Evolutionary conservation across 1,140 invertebrate species (phyloP).

Genomic region (Geopemphigus sp.): DNA sequence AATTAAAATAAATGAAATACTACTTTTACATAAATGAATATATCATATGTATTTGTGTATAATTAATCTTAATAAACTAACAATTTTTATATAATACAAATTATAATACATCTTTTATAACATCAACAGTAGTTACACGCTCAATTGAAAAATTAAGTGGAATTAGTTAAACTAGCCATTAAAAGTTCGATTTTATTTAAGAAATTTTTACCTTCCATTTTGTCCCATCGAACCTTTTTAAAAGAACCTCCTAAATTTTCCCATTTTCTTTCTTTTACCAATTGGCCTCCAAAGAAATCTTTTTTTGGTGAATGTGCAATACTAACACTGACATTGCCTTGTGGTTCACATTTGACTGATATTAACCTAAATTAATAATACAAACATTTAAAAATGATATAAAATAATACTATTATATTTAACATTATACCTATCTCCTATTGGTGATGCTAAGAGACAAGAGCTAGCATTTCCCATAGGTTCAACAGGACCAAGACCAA

Average conservation of each 20-base stretch:
- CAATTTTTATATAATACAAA: no score
- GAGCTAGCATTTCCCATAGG: conserved; percentile 84
- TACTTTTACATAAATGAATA: no score
- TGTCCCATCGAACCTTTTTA: conserved; percentile 86
- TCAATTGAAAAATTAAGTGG: conserved; percentile 53
- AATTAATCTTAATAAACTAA: no score
- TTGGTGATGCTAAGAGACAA: conserved; percentile 81
- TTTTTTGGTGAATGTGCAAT: conserved; percentile 81
- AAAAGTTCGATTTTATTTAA: conserved; percentile 94
- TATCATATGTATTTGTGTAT: no score
- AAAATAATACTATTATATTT: neutral
- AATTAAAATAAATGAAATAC: no score
- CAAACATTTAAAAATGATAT: conserved; percentile 24
- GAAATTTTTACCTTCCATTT: conserved; percentile 96
- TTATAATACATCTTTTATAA: neutral
- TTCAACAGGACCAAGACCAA: conserved; percentile 86
- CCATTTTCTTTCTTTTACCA: conserved; percentile 87
- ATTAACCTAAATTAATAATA: conserved; percentile 65
- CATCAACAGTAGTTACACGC: neutral
- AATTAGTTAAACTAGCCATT: conserved; percentile 83
- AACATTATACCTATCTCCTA: conserved; percentile 66
- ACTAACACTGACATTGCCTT: conserved; percentile 65
- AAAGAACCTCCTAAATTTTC: conserved; percentile 86
- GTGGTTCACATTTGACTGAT: conserved; percentile 82
- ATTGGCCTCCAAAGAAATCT: conserved; percentile 80